These are phyloP conservation scores for Spheniscus mendiculus DNA, from an alignment of 2,113 vertebrate genomes.

Conservation along the genomic window DNA sequence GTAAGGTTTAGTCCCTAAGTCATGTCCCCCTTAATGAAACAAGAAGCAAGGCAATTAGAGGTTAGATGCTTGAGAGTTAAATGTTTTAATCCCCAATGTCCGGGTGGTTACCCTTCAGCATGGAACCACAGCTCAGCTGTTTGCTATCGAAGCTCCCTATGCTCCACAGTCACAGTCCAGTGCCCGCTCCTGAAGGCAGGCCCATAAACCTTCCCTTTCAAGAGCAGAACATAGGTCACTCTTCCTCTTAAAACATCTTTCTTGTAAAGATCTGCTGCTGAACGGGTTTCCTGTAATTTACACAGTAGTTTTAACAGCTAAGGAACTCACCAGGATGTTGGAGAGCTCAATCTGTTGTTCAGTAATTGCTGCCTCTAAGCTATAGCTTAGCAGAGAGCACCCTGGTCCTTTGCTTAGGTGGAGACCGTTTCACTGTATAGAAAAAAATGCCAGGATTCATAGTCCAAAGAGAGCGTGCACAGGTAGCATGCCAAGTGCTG, in stretches of 20 bases:
- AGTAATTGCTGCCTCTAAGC: not conserved
- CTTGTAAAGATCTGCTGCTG: not conserved
- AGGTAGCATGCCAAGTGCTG: not conserved
- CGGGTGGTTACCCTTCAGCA: not conserved
- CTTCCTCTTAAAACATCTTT: not conserved
- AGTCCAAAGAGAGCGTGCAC: not conserved
- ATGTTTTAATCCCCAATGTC: not conserved
- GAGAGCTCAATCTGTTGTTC: not conserved
- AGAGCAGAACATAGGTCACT: not conserved
- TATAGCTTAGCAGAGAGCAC: not conserved
- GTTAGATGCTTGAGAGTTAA: not conserved
- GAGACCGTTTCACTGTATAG: not conserved
- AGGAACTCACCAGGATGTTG: not conserved
- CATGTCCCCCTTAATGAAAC: not conserved
- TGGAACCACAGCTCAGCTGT: not conserved
- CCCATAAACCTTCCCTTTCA: not conserved
- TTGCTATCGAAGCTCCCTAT: not conserved
- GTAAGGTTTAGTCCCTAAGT: not conserved
- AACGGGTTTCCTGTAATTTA: not conserved
- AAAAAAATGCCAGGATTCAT: not conserved
- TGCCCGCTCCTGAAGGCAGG: not conserved
- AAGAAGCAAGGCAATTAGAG: not conserved
- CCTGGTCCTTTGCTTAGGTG: not conserved
- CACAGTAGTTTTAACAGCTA: not conserved
- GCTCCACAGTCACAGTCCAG: not conserved